Percentiles rank a stretch among this genome's conserved stretches.
phyloP scores from a whole-genome alignment of 2,888 invertebrate genomes.

The Drosophila sordidapex region DNA sequence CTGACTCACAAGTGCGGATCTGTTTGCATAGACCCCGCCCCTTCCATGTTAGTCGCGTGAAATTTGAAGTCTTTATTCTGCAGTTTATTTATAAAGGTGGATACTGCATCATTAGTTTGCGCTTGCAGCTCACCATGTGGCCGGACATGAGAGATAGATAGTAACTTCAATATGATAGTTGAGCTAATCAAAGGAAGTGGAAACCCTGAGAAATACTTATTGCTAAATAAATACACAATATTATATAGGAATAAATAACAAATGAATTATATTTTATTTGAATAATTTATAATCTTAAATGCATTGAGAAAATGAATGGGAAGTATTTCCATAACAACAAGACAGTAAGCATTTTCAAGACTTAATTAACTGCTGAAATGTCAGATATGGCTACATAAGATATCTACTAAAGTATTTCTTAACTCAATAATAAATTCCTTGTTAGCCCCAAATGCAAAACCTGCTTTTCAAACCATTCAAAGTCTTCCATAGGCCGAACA shows the following conservation, averaged over 20 bases:
- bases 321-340: not conserved
- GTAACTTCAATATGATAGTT: slow-evolving; percentile 27
- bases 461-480: slow-evolving; percentile 26
- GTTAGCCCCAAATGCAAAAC: slow-evolving; percentile 11
- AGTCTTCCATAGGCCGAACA: slow-evolving; percentile 31
- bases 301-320: not conserved
- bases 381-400: slow-evolving; percentile 4
- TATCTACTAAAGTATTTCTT: slow-evolving; percentile 1
- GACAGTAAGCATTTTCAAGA: not conserved
- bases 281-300: not conserved
- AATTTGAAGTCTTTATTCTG: slow-evolving; percentile 76
- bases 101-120: slow-evolving; percentile 56
- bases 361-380: slow-evolving; percentile 15
- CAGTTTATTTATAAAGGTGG: slow-evolving; percentile 66
- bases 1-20: slow-evolving; percentile 50
- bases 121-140: slow-evolving; percentile 31
- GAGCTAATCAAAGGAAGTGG: slow-evolving; percentile 3
- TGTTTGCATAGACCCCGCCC: slow-evolving; percentile 72
- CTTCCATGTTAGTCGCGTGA: slow-evolving; percentile 65
- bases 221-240: not conserved
- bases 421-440: slow-evolving; percentile 17
- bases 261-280: not conserved
- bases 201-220: not conserved
- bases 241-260: not conserved
- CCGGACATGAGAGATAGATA: slow-evolving; percentile 20